A percentile compares a stretch with the other conserved stretches of the same genome.
Conservation (phyloP, 2,113 vertebrate genomes). For the Tylochromis polylepis region DNA sequence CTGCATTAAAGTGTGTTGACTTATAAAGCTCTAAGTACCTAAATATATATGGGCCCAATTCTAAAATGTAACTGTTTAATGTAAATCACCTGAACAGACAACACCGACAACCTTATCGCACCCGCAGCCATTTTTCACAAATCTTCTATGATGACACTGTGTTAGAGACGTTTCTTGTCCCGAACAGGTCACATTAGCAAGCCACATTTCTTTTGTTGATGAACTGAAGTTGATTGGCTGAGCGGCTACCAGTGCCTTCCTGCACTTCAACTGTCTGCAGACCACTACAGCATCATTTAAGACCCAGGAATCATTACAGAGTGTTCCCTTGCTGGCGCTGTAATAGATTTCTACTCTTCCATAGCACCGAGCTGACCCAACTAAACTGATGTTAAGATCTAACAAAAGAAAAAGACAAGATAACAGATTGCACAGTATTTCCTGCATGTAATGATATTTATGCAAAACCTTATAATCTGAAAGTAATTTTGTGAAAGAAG, state of each 20-base stretch:
- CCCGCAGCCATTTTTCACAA: neutral
- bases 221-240: accelerated
- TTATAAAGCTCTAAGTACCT: neutral
- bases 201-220: neutral
- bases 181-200: neutral
- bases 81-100: slow-evolving; percentile 17
- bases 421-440: neutral
- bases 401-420: neutral
- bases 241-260: neutral
- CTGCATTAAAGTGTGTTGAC: neutral
- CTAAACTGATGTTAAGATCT: neutral
- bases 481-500: neutral
- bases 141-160: neutral
- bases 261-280: slow-evolving; percentile 13
- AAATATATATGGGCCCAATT: neutral
- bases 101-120: neutral
- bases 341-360: neutral
- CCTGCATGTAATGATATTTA: neutral
- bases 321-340: neutral
- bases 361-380: neutral
- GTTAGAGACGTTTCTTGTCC: neutral
- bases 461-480: neutral
- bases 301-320: neutral
- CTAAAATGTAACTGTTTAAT: neutral
- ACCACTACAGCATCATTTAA: neutral